A percentile compares a stretch with the other conserved stretches of the same genome.
Evolutionary conservation across 2,888 invertebrate genomes (phyloP).

Genomic region (Adineta ricciae): DNA sequence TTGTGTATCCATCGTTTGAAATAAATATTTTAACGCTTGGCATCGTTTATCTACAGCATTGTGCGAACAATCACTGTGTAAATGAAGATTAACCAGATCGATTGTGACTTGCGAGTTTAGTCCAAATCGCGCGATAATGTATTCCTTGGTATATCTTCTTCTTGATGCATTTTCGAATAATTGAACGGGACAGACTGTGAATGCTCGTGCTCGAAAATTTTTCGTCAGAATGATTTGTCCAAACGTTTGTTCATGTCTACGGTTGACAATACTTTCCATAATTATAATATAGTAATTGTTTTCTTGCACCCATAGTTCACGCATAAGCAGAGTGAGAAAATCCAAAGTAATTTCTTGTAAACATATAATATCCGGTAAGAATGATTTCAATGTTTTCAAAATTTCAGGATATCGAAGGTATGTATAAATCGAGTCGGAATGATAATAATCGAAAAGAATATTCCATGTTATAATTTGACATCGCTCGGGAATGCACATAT

Average conservation of each 20-base stretch:
- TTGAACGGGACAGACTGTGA: background rate
- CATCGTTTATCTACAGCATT: slow-evolving; percentile 17
- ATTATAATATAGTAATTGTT: slow-evolving; percentile 12
- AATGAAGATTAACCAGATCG: slow-evolving; percentile 28
- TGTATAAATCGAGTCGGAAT: background rate
- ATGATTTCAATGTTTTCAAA: background rate
- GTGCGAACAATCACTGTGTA: slow-evolving; percentile 4
- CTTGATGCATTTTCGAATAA: background rate
- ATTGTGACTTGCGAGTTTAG: background rate
- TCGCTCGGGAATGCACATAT: background rate
- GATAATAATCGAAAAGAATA: background rate
- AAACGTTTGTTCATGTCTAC: background rate
- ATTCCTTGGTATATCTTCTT: background rate
- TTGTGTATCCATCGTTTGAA: background rate
- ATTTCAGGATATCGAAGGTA: background rate
- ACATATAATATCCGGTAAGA: background rate
- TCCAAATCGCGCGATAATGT: slow-evolving; percentile 15
- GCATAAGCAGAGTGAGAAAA: background rate
- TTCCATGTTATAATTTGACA: slow-evolving; percentile 18
- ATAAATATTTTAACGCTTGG: slow-evolving; percentile 11
- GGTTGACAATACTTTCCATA: background rate
- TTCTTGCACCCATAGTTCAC: background rate
- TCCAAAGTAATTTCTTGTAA: background rate
- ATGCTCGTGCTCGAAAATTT: background rate
- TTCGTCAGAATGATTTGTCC: background rate